Evolutionary conservation across 1,140 invertebrate genomes (phyloP).

Genomic region (Lasaia peninsularis): DNA sequence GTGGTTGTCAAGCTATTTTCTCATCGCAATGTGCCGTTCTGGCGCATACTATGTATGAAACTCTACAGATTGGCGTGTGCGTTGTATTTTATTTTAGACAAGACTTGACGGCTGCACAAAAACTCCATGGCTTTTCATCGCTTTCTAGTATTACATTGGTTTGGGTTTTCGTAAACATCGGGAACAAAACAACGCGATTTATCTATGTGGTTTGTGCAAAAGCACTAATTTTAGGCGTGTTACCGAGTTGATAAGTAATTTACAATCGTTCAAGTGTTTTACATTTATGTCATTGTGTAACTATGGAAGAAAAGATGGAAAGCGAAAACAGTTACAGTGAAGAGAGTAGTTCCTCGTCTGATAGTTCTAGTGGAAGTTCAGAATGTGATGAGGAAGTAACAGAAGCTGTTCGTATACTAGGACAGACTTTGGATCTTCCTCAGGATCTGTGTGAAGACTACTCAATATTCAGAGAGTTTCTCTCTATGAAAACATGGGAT

Average conservation of each 20-base stretch:
- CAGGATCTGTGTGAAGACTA: slow-evolving; percentile 80
- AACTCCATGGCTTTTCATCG: slow-evolving; percentile 58
- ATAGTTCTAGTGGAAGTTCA: slow-evolving; percentile 59
- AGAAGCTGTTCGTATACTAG: slow-evolving; percentile 73
- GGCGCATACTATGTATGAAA: slow-evolving; percentile 76
- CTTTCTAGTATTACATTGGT: slow-evolving; percentile 45
- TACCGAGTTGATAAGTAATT: slow-evolving; percentile 24
- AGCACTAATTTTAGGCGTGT: slow-evolving; percentile 27
- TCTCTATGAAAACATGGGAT: slow-evolving; percentile 82
- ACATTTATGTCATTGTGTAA: slow-evolving; percentile 20
- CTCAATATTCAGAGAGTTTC: slow-evolving; percentile 82
- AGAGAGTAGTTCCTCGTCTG: slow-evolving; percentile 60
- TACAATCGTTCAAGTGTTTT: slow-evolving; percentile 20
- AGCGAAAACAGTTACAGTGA: slow-evolving; percentile 68
- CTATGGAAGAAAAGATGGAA: slow-evolving; percentile 63
- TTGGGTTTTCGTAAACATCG: slow-evolving; percentile 66
- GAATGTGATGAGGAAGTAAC: slow-evolving; percentile 76
- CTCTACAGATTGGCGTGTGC: slow-evolving; percentile 64
- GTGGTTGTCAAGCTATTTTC: slow-evolving; percentile 76
- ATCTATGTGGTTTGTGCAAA: slow-evolving; percentile 52
- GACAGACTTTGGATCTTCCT: slow-evolving; percentile 77
- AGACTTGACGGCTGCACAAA: slow-evolving; percentile 69
- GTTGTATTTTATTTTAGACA: slow-evolving; percentile 75
- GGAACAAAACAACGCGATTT: slow-evolving; percentile 60
- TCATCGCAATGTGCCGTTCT: slow-evolving; percentile 75